Percentiles rank a stretch among this genome's conserved stretches.
These are phyloP conservation scores for Nettapus auritus DNA, from an alignment of 2,113 vertebrate genomes.

Conservation along the genomic window DNA sequence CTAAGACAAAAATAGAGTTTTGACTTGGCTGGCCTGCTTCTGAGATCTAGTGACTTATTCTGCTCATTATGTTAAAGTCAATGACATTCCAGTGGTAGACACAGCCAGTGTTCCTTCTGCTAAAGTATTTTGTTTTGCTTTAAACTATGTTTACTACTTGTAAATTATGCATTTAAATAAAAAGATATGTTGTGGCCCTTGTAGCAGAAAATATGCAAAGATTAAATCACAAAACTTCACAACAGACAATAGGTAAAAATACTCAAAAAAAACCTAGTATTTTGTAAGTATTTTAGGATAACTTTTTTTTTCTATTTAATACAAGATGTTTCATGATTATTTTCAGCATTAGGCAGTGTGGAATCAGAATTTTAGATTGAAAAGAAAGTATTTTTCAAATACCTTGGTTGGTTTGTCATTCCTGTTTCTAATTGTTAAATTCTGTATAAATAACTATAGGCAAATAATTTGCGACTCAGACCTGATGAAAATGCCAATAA, in stretches of 20 bases:
- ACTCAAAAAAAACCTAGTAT: background rate
- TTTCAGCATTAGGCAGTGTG: background rate
- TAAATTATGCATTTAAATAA: background rate
- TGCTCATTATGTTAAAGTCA: background rate
- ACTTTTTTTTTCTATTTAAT: background rate
- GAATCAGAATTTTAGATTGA: background rate
- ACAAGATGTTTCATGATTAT: background rate
- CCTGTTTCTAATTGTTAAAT: background rate
- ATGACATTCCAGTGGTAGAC: background rate
- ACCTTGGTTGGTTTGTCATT: background rate
- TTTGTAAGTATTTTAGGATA: background rate
- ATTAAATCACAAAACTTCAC: background rate
- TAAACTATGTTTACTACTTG: background rate
- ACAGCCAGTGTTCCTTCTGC: background rate
- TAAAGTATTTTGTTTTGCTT: background rate
- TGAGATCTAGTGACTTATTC: background rate
- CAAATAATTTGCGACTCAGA: background rate
- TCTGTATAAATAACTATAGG: background rate
- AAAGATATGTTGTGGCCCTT: background rate
- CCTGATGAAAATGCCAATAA: background rate
- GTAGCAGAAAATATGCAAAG: background rate
- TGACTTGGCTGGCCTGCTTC: background rate
- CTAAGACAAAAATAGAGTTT: background rate
- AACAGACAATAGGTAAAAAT: background rate
- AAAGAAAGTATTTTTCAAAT: background rate